Percentiles rank a stretch among this genome's conserved stretches.
Evolutionary conservation across 2,113 vertebrate genomes (phyloP).

Genomic region (Urocynchramus pylzowi): DNA sequence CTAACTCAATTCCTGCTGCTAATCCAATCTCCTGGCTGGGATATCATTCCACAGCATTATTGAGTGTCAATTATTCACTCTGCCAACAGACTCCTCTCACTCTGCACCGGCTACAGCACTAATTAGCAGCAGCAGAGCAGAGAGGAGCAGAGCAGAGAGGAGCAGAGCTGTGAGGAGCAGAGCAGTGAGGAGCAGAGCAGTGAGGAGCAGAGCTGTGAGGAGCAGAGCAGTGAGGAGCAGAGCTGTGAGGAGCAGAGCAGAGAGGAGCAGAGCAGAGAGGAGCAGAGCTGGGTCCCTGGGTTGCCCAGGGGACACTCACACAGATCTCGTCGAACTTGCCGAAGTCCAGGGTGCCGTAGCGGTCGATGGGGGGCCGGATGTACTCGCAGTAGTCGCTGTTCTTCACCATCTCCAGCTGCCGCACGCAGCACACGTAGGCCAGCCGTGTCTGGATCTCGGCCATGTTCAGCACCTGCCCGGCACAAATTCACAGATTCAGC

Average conservation of each 20-base stretch:
- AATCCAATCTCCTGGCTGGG: not conserved
- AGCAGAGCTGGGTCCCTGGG: not conserved
- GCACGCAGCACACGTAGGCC: constrained; percentile 92
- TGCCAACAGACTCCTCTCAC: not conserved
- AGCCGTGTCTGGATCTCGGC: constrained; percentile 93
- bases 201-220: too few species aligned
- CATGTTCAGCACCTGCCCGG: constrained; percentile 89
- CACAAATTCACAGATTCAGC: not conserved
- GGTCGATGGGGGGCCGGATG: constrained; percentile 88
- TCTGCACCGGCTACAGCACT: not conserved
- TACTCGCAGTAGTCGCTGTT: constrained; percentile 91
- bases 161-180: too few species aligned
- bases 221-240: too few species aligned
- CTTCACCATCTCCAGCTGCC: constrained; percentile 89
- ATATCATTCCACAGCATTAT: not conserved
- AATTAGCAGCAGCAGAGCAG: not conserved
- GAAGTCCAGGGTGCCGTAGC: constrained; percentile 89
- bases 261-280: not conserved
- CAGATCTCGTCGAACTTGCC: constrained; percentile 91
- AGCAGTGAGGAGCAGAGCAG: too few species aligned
- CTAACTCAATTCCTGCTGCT: not conserved
- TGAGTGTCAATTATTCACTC: not conserved
- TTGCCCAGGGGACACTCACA: constrained; percentile 74
- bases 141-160: too few species aligned
- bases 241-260: rapidly evolving